Evolutionary conservation across 2,113 vertebrate species (phyloP), one percentile per base, ranked within the genome.

Genomic region (Symphodus melops): DNA sequence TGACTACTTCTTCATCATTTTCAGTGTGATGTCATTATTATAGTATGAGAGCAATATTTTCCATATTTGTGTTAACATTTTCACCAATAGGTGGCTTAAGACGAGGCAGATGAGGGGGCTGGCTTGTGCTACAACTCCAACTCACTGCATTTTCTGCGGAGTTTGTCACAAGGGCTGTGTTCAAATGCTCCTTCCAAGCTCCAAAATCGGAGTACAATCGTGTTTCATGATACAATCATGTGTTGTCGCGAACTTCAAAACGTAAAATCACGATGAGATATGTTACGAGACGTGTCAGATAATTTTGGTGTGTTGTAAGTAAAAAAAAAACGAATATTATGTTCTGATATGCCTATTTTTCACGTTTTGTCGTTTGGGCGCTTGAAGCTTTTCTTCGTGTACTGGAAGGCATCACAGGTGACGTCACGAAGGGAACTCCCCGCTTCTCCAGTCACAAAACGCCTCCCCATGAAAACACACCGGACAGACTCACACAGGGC

Each of bases 41-140:
- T 36, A 9, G n/a, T 12, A 33, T 33, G 6, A 33, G 28, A 46
- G 66, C 12, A 20, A 36, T n/a, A 41, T 23, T 12, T 25, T 41
- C 20, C 10, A 42, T n/a, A 37, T 1, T 60, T n/a, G 25, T 19
- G 13, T 20, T 65, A 61, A 54, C n/a, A 1, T 49, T 8, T 54
- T 75, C 55, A 51, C 86, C 86, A 73, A 56, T 77, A 89, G 86
- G 68, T 80, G 80, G 84, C 82, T 28, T 70, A 75, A 78, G 16
- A 23, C 68, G 20, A 65, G 55, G 46, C 46, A 48, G 39, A 17
- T 58, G 28, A 66, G 28, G 20, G 42, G 21, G 5, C 41, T 58
- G 64, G 52, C 37, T 21, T 9, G 9, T 23, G 37, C 46, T 25
- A 3, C 14, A 28, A 28, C 28, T 33, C 28, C 28, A 33, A 33